Evolutionary conservation across 2,113 vertebrate species (phyloP), one percentile per base, ranked within the genome.

Genomic region (Mustelus asterias): DNA sequence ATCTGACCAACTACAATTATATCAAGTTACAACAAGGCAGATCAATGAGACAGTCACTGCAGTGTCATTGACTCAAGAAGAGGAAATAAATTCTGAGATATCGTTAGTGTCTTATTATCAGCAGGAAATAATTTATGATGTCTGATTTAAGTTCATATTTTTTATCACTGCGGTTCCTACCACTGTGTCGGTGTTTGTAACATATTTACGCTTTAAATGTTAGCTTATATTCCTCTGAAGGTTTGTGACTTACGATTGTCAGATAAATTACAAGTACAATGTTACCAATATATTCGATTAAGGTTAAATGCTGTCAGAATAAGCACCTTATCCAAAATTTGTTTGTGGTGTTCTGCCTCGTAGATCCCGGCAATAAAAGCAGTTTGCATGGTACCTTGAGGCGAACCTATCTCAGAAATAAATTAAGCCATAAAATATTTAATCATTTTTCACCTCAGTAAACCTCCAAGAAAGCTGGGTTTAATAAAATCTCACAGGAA

Each of bases 371-470:
- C 0, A 72, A 48, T 29, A 72, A 95, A 95, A 95, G 9, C 8
- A 37, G 48, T 41, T 48, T 48, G 67, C 16, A 26, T 29, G 37
- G 37, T 18, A 44, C 37, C 65, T 70, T 72, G 22, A 44, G 26
- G 93, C 41, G 18, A 94, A 70, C 33, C 37, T 37, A 67, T 58
- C 93, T 70, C 3, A 24, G 22, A 95, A 48, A 70, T 29, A 72
- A 95, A 48, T 95, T 44, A 70, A 72, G 26, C 2, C 93, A 95
- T 70, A 41, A 41, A 72, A 95, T 70, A 95, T 72, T 41, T 95
- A 70, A 95, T 48, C 86, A 58, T 29, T 58, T 54, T 29, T 48
- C 41, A 89, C 72, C 93, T 70, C 65, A 70, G 63, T 95, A 95
- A 70, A 70, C 41, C 41, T 48, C 93, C 9, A 48, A 41, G 65